Evolutionary conservation across 1,140 invertebrate genomes (phyloP), one percentile per base, ranked within the genome.

Genomic region (Ridgeia piscesae): DNA sequence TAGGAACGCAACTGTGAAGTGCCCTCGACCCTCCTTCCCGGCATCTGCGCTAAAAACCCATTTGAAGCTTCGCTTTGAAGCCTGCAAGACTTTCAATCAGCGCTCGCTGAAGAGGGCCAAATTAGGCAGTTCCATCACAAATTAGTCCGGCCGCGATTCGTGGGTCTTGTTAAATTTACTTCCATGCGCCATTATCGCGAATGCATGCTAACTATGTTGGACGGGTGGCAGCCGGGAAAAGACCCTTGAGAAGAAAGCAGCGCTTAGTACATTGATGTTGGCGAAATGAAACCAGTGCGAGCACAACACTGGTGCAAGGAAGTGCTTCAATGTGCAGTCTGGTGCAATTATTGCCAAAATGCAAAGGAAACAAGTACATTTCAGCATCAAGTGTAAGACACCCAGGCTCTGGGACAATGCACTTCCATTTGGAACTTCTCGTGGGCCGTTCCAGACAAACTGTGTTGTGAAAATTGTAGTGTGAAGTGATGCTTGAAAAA

Each of bases 21-120:
- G 35, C n/a, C 2, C 89, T 90, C 89, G 89, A 90, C 89, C 17
- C 33, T 34, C 89, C 89, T 34, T 90, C 34, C 34, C 89, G 33
- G 34, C 89, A 90, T 90, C 89, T 90, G 89, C 35, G 34, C 89
- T 35, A 34, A 35, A 34, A 90, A 90, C 34, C 89, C 89, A 90
- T 34, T 90, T 34, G 89, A 35, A 35, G 58, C 58, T 9, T 77
- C 58, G 58, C 58, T 77, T 77, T 77, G 58, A 77, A 77, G 58
- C 58, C 58, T 31, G 58, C 58, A 77, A 77, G 58, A 77, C 58
- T 77, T 77, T 77, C 58, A 77, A 77, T 77, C 58, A 77, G 58
- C 0, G 58, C 58, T 21, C 2, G 27, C 58, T 77, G 8, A 77
- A 77, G 58, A 27, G 58, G 6, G 58, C 58, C 58, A 77, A 77